Base-by-base conservation (phyloP, 2,888 invertebrate species). In the Chrysodeixis includens region DNA sequence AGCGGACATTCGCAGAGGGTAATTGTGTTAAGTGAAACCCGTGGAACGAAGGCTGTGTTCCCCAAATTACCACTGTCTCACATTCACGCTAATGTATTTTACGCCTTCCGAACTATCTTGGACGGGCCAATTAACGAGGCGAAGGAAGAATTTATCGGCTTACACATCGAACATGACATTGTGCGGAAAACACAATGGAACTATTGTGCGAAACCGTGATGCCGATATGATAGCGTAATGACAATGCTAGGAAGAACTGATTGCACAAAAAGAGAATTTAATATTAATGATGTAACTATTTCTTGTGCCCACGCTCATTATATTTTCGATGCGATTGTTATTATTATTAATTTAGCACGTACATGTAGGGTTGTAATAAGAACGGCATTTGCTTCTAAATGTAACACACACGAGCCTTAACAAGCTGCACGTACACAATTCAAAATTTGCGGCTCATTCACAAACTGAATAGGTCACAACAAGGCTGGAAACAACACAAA, bases 1-100 rank as follows among this genome's bases (percentile, higher is more conserved):
- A 30, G 16, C 35, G 69, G 12, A 22, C 10, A 66, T 74, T 56
- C 18, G 49, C 10, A 53, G 49, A 14, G 32, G 63, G 44, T 84
- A 83, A 86, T 88, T 79, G 83, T 77, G 81, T 85, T 86, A 83
- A 85, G 83, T 87, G 82, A 84, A 85, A 81, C 79, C 75, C 69
- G 26, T 70, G 76, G 62, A 76, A 74, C 75, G 69, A 74, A 79
- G 68, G 66, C 74, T 56, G 55, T 71, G 74, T 78, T 76, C 56
- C 67, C 82, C 68, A 73, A 86, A 86, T 86, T 86, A 80, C 81
- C 63, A 54, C 51, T 78, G 79, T 79, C 81, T 81, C 78, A 67
- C 76, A 77, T 81, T 79, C 62, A 68, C 57, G 71, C 68, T 85
- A 83, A 87, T 82, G 79, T 81, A 78, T 78, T 82, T 81, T 71